These are phyloP conservation scores for Macquaria australasica DNA, from an alignment of 2,113 vertebrate genomes.

Conservation along the genomic window DNA sequence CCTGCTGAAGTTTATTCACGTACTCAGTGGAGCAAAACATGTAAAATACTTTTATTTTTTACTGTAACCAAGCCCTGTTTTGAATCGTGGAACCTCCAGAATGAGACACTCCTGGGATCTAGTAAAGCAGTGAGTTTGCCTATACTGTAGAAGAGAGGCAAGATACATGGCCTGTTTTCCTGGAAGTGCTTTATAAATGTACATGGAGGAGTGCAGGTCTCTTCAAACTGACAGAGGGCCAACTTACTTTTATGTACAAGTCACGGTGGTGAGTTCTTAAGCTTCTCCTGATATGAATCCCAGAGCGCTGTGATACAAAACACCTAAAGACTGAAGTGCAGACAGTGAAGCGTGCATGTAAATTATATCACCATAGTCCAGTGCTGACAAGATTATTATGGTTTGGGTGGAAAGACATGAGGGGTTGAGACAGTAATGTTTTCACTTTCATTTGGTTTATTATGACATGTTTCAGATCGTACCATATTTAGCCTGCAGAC, in stretches of 20 bases:
- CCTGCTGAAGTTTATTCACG: not conserved
- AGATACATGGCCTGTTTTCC: not conserved
- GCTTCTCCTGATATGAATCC: not conserved
- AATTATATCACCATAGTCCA: not conserved
- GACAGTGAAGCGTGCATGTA: not conserved
- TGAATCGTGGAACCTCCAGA: not conserved
- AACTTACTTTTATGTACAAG: not conserved
- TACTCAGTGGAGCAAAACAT: too few species aligned
- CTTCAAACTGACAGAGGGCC: not conserved
- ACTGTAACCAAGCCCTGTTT: too few species aligned
- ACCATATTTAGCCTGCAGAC: constrained; percentile 44
- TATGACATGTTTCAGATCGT: not conserved
- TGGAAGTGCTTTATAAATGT: not conserved
- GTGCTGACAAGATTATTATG: not conserved
- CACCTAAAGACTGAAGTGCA: not conserved
- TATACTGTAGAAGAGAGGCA: not conserved
- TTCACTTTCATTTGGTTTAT: constrained; percentile 21
- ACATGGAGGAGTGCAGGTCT: not conserved
- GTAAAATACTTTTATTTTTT: too few species aligned
- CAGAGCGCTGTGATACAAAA: not conserved
- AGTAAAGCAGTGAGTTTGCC: too few species aligned
- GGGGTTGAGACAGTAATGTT: constrained; percentile 10
- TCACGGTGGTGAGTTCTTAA: not conserved
- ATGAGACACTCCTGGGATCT: not conserved
- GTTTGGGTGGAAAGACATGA: not conserved